Evolutionary conservation across 1,140 invertebrate genomes (phyloP).

Genomic region (Pantala flavescens): DNA sequence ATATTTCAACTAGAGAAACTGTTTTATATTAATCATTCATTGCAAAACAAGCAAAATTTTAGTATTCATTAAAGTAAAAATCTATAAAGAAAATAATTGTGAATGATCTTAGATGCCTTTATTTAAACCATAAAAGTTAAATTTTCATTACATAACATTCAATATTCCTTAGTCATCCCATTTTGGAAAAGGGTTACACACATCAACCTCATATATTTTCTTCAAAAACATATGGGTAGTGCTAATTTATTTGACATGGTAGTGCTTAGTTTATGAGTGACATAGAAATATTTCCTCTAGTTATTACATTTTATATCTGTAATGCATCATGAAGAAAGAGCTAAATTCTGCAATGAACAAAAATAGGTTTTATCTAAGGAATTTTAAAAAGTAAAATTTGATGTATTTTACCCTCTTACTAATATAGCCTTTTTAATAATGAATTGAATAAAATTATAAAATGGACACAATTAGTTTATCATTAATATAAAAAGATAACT

Average conservation of each 20-base stretch:
- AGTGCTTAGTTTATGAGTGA: background rate
- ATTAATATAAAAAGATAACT: background rate
- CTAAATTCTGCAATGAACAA: background rate
- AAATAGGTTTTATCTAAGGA: background rate
- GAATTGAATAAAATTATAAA: background rate
- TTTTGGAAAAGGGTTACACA: background rate
- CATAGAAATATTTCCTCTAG: slow-evolving; percentile 6
- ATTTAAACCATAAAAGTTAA: background rate
- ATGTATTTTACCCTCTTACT: background rate
- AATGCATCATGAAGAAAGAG: background rate
- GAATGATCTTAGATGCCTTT: background rate
- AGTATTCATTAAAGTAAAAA: too few species aligned
- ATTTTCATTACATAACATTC: background rate
- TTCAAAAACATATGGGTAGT: slow-evolving; percentile 3
- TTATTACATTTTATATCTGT: background rate
- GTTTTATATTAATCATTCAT: too few species aligned
- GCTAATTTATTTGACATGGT: background rate
- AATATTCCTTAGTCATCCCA: background rate
- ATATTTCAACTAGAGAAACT: too few species aligned
- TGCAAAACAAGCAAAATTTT: too few species aligned
- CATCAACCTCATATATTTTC: slow-evolving; percentile 7
- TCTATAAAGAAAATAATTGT: too few species aligned
- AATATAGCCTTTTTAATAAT: background rate
- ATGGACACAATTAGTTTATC: background rate
- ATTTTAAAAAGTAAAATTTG: background rate